Percentiles rank a stretch among this genome's conserved stretches.
These are phyloP conservation scores for Belonocnema kinseyi DNA, from an alignment of 1,140 invertebrate species.

Conservation along the genomic window DNA sequence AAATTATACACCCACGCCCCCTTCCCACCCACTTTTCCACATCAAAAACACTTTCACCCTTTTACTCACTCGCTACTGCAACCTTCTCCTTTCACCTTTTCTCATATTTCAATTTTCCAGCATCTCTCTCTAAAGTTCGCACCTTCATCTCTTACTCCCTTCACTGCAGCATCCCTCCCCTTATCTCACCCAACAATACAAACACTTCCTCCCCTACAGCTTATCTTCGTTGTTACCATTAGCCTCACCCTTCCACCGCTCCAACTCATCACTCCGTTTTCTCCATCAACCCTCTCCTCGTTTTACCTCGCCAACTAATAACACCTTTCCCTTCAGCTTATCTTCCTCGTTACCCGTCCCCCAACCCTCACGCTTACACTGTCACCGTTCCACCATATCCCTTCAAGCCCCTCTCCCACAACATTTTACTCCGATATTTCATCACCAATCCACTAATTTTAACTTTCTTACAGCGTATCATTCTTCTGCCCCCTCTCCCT, in stretches of 20 bases:
- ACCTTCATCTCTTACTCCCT: conserved; percentile 47
- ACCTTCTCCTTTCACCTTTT: conserved; percentile 38
- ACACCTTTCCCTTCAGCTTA: conserved; percentile 43
- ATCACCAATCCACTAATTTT: conserved; percentile 36
- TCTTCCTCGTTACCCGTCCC: conserved; percentile 60
- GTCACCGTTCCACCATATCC: conserved; percentile 39
- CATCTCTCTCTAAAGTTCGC: conserved; percentile 38
- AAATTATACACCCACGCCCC: background rate
- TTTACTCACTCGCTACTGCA: no score
- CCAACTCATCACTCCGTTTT: no score
- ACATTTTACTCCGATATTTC: conserved; percentile 36
- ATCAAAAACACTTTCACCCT: no score
- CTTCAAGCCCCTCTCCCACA: conserved; percentile 48
- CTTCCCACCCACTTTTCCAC: no score
- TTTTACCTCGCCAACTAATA: no score
- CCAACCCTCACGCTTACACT: conserved; percentile 39
- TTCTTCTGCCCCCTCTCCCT: background rate
- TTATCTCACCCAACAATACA: no score
- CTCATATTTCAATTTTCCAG: conserved; percentile 34
- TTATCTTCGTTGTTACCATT: no score
- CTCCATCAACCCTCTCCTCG: no score
- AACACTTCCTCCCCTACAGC: no score
- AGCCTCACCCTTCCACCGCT: no score
- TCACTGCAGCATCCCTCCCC: no score
- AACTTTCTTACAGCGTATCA: conserved; percentile 25